Conservation (phyloP, 2,113 vertebrate genomes). For the Datnioides undecimradiatus region DNA sequence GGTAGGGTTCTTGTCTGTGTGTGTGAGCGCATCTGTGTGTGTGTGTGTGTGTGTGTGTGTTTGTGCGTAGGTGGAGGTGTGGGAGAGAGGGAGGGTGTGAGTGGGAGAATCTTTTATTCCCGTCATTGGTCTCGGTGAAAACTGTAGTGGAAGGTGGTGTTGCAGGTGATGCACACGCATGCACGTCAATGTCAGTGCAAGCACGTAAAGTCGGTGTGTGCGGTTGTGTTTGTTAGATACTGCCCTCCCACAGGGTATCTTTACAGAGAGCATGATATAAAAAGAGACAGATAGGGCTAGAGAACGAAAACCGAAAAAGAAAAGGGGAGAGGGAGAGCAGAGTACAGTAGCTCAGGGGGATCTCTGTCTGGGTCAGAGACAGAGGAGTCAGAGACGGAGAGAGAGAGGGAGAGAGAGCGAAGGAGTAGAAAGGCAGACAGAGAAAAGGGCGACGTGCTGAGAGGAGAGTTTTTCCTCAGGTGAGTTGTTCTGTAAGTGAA, state of each 20-base stretch:
- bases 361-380: slow-evolving; percentile 78
- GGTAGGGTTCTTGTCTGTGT: slow-evolving; percentile 55
- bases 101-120: slow-evolving; percentile 61
- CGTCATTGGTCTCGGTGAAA: slow-evolving; percentile 51
- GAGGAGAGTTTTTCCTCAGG: slow-evolving; percentile 81
- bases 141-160: slow-evolving; percentile 44
- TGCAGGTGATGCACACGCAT: slow-evolving; percentile 47
- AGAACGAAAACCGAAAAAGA: slow-evolving; percentile 69
- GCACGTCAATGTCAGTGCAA: slow-evolving; percentile 37
- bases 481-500: slow-evolving; percentile 81
- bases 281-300: slow-evolving; percentile 81
- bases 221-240: slow-evolving; percentile 63
- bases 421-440: slow-evolving; percentile 52
- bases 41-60: slow-evolving; percentile 12
- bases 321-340: slow-evolving; percentile 62
- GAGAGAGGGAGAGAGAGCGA: slow-evolving; percentile 10
- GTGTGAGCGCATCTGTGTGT: slow-evolving; percentile 38
- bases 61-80: background rate
- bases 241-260: slow-evolving; percentile 76
- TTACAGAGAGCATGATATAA: slow-evolving; percentile 74
- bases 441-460: slow-evolving; percentile 59
- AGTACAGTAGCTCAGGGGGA: slow-evolving; percentile 75
- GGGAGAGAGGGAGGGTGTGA: slow-evolving; percentile 34
- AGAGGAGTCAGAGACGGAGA: slow-evolving; percentile 50
- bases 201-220: slow-evolving; percentile 50